phyloP scores from a whole-genome alignment of 2,888 invertebrate genomes.

The Apoderus coryli region DNA sequence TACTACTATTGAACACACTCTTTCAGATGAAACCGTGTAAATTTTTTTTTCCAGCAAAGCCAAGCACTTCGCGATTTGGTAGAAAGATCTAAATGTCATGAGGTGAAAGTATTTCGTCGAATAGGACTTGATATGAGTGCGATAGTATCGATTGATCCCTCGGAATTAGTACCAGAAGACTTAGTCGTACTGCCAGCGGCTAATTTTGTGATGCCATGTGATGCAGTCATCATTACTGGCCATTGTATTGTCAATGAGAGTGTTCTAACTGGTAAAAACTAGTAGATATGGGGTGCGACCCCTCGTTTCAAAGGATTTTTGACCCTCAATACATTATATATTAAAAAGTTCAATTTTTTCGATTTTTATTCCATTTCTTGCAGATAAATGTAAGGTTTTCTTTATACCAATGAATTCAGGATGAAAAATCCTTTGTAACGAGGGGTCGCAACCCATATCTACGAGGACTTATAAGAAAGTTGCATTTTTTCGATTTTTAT shows the following conservation, averaged over 20 bases:
- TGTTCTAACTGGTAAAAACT: constrained; percentile 79
- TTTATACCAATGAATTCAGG: too few relatives aligned
- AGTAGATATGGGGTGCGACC: too few relatives aligned
- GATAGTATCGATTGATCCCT: constrained; percentile 37
- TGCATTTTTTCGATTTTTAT: too few relatives aligned
- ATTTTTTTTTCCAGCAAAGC: constrained; percentile 48
- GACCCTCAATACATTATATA: too few relatives aligned
- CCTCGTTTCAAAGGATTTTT: constrained; percentile 10
- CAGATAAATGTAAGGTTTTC: too few relatives aligned
- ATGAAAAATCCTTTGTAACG: too few relatives aligned
- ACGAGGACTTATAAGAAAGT: too few relatives aligned
- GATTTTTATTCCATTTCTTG: too few relatives aligned
- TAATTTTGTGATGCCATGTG: constrained; percentile 67
- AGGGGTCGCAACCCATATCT: too few relatives aligned
- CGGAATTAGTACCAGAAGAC: constrained; percentile 74
- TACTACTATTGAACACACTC: too few relatives aligned
- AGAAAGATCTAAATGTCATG: constrained; percentile 39
- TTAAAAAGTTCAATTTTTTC: too few relatives aligned
- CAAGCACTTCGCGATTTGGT: constrained; percentile 53
- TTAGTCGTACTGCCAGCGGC: constrained; percentile 65
- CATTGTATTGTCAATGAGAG: constrained; percentile 89
- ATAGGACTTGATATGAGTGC: constrained; percentile 33
- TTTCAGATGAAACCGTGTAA: too few relatives aligned
- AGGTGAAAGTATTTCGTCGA: constrained; percentile 45
- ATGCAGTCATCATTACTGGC: constrained; percentile 74